Base-by-base conservation (phyloP, 2,797 vertebrate genomes). In the Anguilla marmorata region DNA sequence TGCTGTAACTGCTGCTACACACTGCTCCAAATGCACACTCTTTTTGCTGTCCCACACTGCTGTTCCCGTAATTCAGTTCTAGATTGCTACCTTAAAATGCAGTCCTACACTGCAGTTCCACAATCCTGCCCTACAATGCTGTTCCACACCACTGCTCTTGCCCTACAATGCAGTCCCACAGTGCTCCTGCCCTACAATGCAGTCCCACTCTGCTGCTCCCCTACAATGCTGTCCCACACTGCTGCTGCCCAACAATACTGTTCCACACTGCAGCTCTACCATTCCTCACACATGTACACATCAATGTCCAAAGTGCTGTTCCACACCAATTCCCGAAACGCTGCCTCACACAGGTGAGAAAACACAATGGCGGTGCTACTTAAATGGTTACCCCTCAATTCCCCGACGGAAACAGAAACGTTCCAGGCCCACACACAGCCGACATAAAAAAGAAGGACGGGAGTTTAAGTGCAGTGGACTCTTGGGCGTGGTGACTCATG, bases 31-130 rank as follows among this genome's bases (percentile, higher is more conserved):
- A 45, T 11, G 54, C 54, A 11, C 0, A 9, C 2, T 56, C 16
- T 11, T 56, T 0, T 11, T 56, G 48, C 80, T 24, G 91, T 89
- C 91, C 84, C 92, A 56, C 93, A 91, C 93, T 95, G 92, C 93
- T 19, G 58, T 8, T 33, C 63, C 63, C 8, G 37, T 11, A 85
- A 50, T 30, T 3, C 6, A 7, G 56, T 37, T 8, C 63, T 3
- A 63, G 0, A 54, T 6, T 58, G 8, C 21, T 3, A 21, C 24
- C 86, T 27, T 54, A 19, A n/a, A 37, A 19, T 52, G n/a, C 3
- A 50, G 12, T 37, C 48, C 41, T 72, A 41, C 30, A 24, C 4
- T 86, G 84, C 88, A 48, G 88, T 30, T 16, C 84, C 83, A 60
- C 66, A 12, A 27, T 24, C 37, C 69, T 27, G 56, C 58, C 52